phyloP scores from a whole-genome alignment of 2,888 invertebrate species.

The Gasteruption jaculator region DNA sequence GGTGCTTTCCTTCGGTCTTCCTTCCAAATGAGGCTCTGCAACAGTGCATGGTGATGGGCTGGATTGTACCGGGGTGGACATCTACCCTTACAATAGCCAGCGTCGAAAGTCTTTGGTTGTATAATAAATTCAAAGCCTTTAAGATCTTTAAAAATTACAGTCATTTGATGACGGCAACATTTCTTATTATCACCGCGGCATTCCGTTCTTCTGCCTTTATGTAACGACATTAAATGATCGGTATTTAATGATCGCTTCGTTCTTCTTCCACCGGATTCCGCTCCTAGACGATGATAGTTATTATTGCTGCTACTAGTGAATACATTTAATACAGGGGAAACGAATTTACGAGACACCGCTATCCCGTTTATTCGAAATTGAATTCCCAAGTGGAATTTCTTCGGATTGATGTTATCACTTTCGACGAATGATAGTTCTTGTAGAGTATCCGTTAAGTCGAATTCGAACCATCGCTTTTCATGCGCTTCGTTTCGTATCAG shows the following conservation, averaged over 20 bases:
- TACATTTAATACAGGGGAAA: constrained; percentile 42
- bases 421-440: constrained; percentile 56
- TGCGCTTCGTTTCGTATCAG: constrained; percentile 41
- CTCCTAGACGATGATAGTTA: too few species aligned
- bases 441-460: constrained; percentile 58
- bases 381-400: constrained; percentile 21
- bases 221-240: constrained; percentile 41
- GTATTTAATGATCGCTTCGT: constrained; percentile 29
- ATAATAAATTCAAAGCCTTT: constrained; percentile 64
- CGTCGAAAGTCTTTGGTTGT: constrained; percentile 67
- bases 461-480: constrained; percentile 59
- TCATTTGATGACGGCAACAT: constrained; percentile 66
- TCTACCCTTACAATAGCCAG: constrained; percentile 67
- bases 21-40: constrained; percentile 66
- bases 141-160: constrained; percentile 63
- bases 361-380: constrained; percentile 22
- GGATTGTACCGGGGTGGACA: constrained; percentile 67
- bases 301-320: constrained; percentile 28
- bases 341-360: constrained; percentile 46
- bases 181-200: constrained; percentile 56
- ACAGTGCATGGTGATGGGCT: constrained; percentile 66
- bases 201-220: constrained; percentile 53
- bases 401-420: constrained; percentile 45
- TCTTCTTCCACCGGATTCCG: constrained; percentile 27
- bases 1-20: constrained; percentile 57